Evolutionary conservation across 2,113 vertebrate genomes (phyloP).

Genomic region (Haplochromis burtoni): DNA sequence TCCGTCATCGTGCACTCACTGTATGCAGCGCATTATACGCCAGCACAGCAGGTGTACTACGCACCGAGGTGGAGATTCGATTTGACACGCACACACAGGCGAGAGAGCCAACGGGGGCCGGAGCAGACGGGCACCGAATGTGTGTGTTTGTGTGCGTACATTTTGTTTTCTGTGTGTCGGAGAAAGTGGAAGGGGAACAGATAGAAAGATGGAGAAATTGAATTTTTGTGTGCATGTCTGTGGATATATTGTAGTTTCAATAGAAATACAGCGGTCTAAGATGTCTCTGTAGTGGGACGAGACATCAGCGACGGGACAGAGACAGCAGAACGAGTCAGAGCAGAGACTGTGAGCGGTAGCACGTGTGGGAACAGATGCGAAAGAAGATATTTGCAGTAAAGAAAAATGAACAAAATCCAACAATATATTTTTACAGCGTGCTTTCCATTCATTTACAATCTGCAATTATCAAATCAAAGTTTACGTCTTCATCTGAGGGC

Average conservation of each 20-base stretch:
- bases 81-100: conserved; percentile 72
- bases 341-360: not conserved
- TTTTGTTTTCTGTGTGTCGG: conserved; percentile 7
- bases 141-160: not conserved
- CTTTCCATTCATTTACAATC: not conserved
- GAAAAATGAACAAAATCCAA: not conserved
- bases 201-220: conserved; percentile 33
- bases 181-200: not conserved
- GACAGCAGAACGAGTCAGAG: not conserved
- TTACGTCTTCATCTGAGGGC: not conserved
- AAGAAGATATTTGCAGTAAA: not conserved
- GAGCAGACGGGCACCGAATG: not conserved
- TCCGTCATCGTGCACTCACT: conserved; percentile 75
- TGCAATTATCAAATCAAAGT: not conserved
- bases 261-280: not conserved
- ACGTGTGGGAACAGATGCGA: not conserved
- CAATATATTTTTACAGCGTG: not conserved
- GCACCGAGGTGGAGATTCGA: conserved; percentile 72
- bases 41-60: conserved; percentile 72
- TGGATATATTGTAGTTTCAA: conserved; percentile 2
- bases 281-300: not conserved
- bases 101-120: conserved; percentile 50
- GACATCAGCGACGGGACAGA: not conserved
- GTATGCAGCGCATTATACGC: conserved; percentile 70
- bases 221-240: conserved; percentile 24